Evolutionary conservation across 2,888 invertebrate species (phyloP), one percentile per base, ranked within the genome.

Genomic region (Agrochola lota): DNA sequence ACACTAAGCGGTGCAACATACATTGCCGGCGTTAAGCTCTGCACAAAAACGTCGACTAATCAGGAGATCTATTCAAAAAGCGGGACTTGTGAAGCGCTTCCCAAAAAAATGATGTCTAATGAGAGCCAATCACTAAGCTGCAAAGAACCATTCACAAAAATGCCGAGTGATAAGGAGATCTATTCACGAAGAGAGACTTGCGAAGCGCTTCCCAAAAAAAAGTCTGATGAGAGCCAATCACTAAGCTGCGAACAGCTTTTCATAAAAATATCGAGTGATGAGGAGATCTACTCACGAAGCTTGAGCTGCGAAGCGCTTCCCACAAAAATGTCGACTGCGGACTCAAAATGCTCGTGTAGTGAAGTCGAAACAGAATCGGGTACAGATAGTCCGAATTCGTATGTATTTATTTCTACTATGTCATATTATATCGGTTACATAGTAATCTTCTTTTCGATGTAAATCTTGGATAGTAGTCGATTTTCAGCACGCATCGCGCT

Each of bases 401-500:
- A 84, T 64, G 84, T 84, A 84, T 67, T 71, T 82, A 7, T 70
- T 74, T 59, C 12, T 64, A 30, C 43, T 71, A 43, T 59, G n/a
- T 59, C 20, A 59, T 60, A 5, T 60, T 49, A 15, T 30, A 43
- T 23, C 12, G 43, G 20, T 20, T 30, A 9, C 17, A 17, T 30
- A 30, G 9, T 60, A 30, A 60, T 30, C 30, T 60, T 30, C 17
- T 60, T 30, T 55, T 46, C 4, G 26, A 26, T 15, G 30, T 30
- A 57, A 46, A 64, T 35, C 4, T 52, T 72, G 17, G 20, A 17
- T 71, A 55, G 26, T 49, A 35, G 20, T 43, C 15, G 30, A 46
- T 77, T 70, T 72, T 57, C 43, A 40, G 35, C 67, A 12, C 26
- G n/a, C 63, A 63, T 74, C 71, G 60, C 20, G 69, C 85, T 84